A percentile compares a stretch with the other conserved stretches of the same genome.
Evolutionary conservation across 1,140 invertebrate species (phyloP).

Genomic region (Zophobas morio): DNA sequence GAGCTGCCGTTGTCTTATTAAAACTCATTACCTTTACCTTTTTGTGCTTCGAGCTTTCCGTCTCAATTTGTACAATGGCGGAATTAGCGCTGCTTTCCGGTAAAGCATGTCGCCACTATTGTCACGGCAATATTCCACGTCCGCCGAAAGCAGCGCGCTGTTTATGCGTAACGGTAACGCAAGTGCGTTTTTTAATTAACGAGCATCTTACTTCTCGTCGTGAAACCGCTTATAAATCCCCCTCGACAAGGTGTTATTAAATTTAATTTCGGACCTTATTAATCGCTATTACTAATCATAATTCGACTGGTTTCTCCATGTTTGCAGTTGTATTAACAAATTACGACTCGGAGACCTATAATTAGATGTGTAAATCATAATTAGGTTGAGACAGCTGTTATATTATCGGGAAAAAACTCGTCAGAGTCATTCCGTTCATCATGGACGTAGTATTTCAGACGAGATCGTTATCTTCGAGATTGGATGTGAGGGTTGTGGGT

Average conservation of each 20-base stretch:
- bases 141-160: slow-evolving; percentile 1
- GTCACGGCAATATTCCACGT: too few relatives aligned
- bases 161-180: slow-evolving; percentile 20
- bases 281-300: slow-evolving; percentile 19
- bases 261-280: slow-evolving; percentile 34
- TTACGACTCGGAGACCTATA: slow-evolving; percentile 26
- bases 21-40: slow-evolving; percentile 2
- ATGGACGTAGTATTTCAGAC: too few relatives aligned
- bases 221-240: not conserved
- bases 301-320: slow-evolving; percentile 25
- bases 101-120: too few relatives aligned
- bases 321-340: slow-evolving; percentile 32
- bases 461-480: too few relatives aligned
- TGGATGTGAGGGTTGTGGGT: too few relatives aligned
- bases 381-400: slow-evolving; percentile 25
- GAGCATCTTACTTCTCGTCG: not conserved
- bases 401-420: slow-evolving; percentile 4
- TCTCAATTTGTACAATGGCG: too few relatives aligned
- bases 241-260: slow-evolving; percentile 13
- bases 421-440: not conserved
- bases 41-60: too few relatives aligned
- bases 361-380: slow-evolving; percentile 36
- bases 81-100: too few relatives aligned
- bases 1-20: slow-evolving; percentile 15
- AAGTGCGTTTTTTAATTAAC: slow-evolving; percentile 16